These are phyloP conservation scores for Graptemys geographica DNA, from an alignment of 2,797 vertebrate genomes.

Conservation along the genomic window DNA sequence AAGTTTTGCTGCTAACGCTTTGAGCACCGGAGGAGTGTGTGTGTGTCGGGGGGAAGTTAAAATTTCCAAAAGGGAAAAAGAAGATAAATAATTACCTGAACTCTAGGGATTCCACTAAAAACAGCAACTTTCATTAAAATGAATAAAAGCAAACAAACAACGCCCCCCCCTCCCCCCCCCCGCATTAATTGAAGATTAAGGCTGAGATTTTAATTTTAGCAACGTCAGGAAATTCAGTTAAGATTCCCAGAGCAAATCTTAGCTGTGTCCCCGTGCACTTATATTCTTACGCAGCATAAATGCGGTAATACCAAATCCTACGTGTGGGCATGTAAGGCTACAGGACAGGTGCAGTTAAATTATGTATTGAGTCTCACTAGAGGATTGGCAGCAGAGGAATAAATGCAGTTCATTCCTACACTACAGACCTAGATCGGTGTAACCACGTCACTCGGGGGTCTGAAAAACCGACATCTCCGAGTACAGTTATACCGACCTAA, in stretches of 20 bases:
- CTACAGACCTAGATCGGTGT: too few relatives aligned
- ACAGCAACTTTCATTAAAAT: conserved; percentile 3
- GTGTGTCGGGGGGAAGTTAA: background rate
- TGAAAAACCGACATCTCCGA: too few relatives aligned
- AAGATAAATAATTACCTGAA: conserved; percentile 18
- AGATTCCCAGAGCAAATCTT: background rate
- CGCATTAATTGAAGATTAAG: background rate
- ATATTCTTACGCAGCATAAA: background rate
- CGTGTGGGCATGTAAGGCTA: background rate
- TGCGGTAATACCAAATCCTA: background rate
- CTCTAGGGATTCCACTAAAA: background rate
- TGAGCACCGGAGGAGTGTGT: background rate
- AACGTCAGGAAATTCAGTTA: background rate
- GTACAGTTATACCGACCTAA: background rate
- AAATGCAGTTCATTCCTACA: background rate
- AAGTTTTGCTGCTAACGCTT: background rate
- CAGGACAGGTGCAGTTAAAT: background rate
- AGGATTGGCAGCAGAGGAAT: background rate
- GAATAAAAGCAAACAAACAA: background rate
- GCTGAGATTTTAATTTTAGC: conserved; percentile 8
- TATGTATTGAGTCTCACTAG: background rate
- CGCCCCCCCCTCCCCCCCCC: background rate
- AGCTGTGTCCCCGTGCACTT: background rate
- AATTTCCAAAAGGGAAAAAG: conserved; percentile 6
- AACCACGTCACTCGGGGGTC: background rate